Evolutionary conservation across 2,888 invertebrate species (phyloP).

Genomic region (Tubiluchus corallicola): DNA sequence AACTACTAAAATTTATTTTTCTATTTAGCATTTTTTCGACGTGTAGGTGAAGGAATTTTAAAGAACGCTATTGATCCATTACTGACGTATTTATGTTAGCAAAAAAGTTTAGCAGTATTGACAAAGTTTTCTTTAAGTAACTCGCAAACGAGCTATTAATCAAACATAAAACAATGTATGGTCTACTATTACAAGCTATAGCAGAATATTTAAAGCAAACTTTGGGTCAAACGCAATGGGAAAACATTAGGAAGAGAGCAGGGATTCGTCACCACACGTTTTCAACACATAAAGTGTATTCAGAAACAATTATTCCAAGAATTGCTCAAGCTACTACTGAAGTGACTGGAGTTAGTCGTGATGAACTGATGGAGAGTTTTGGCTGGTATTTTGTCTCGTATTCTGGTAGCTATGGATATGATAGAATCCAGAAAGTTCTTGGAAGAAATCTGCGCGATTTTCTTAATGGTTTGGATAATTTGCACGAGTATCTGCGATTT

Average conservation of each 20-base stretch:
- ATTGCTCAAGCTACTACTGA: too few species aligned
- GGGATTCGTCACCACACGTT: conserved; percentile 61
- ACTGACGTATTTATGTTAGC: too few species aligned
- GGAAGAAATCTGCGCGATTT: conserved; percentile 89
- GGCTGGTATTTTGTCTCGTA: conserved; percentile 83
- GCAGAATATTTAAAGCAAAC: conserved; percentile 73
- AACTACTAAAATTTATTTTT: too few species aligned
- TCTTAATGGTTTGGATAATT: conserved; percentile 83
- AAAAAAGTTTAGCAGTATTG: too few species aligned
- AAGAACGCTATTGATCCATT: too few species aligned
- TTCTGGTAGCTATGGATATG: conserved; percentile 85
- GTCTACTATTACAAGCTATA: conserved; percentile 78
- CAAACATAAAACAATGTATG: conserved; percentile 74
- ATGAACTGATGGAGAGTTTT: conserved; percentile 81
- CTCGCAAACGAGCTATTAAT: too few species aligned
- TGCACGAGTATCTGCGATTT: conserved; percentile 91
- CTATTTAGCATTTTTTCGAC: too few species aligned
- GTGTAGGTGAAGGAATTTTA: too few species aligned
- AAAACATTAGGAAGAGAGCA: conserved; percentile 63
- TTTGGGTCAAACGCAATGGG: conserved; percentile 90
- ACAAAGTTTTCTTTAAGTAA: too few species aligned
- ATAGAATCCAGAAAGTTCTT: conserved; percentile 66
- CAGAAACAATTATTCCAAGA: conserved; percentile 65
- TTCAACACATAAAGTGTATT: conserved; percentile 65
- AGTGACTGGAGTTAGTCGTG: conserved; percentile 65